phyloP scores from a whole-genome alignment of 2,888 invertebrate species.

The Xestia sexstrigata region DNA sequence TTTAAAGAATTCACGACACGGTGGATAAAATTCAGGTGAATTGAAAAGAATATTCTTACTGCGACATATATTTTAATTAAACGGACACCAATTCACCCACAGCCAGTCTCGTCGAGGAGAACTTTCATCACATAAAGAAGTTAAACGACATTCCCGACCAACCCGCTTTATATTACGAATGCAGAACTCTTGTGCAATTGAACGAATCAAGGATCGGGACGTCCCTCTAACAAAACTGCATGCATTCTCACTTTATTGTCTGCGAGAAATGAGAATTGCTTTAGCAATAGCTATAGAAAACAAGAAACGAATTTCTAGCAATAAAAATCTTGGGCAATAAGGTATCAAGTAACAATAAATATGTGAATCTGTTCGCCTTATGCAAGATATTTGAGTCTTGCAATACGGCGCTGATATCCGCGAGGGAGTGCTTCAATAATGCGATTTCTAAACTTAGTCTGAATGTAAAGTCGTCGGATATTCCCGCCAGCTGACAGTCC shows the following conservation, averaged over 20 bases:
- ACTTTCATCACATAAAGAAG: constrained; percentile 76
- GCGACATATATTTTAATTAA: constrained; percentile 61
- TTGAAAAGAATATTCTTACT: constrained; percentile 35
- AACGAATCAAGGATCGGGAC: constrained; percentile 69
- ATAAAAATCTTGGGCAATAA: constrained; percentile 58
- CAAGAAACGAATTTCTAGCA: constrained; percentile 52
- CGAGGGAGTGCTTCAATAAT: constrained; percentile 82
- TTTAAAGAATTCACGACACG: constrained; percentile 32
- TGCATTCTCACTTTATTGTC: constrained; percentile 70
- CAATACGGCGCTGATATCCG: constrained; percentile 73
- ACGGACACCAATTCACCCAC: constrained; percentile 43
- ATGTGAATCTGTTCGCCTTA: constrained; percentile 70
- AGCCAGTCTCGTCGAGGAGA: constrained; percentile 57
- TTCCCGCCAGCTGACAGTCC: constrained; percentile 83
- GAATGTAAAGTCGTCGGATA: constrained; percentile 84
- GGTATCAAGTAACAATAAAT: constrained; percentile 64
- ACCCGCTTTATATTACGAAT: constrained; percentile 75
- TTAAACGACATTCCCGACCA: constrained; percentile 73
- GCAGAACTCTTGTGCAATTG: constrained; percentile 73
- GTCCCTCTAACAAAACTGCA: constrained; percentile 68
- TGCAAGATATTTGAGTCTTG: constrained; percentile 66
- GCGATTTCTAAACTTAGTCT: constrained; percentile 82
- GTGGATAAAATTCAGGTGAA: constrained; percentile 27
- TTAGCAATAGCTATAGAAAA: constrained; percentile 48
- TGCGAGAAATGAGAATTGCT: constrained; percentile 57